Evolutionary conservation across 2,797 vertebrate species (phyloP).

Genomic region (Oceanodroma leucorhoa): DNA sequence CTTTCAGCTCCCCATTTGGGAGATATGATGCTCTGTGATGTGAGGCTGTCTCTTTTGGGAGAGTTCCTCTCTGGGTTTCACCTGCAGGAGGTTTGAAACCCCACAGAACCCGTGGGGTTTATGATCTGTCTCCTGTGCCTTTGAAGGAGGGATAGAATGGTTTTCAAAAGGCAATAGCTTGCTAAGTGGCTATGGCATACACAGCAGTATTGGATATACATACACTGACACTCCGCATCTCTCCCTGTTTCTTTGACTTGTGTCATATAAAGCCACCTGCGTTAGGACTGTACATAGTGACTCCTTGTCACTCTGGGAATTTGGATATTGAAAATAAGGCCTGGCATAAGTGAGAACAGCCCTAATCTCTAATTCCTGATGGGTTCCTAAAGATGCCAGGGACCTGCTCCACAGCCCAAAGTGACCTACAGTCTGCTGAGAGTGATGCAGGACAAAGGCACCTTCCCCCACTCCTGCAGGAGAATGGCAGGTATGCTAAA

Average conservation of each 20-base stretch:
- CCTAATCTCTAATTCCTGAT: neutral
- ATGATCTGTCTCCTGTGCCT: neutral
- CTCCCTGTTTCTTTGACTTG: neutral
- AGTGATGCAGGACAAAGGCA: neutral
- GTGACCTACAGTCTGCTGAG: neutral
- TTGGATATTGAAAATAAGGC: neutral
- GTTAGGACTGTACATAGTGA: neutral
- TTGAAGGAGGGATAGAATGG: neutral
- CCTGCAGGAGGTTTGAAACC: neutral
- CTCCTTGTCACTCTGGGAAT: neutral
- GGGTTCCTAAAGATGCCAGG: neutral
- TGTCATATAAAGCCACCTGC: neutral
- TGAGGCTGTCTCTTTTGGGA: neutral
- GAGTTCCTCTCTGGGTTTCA: neutral
- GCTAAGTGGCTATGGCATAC: neutral
- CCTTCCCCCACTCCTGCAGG: neutral
- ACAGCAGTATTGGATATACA: neutral
- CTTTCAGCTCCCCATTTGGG: neutral
- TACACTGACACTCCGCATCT: neutral
- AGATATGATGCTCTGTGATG: neutral
- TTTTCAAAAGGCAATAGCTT: neutral
- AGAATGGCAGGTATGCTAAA: neutral
- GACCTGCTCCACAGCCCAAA: neutral
- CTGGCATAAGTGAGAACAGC: neutral
- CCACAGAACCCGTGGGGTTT: neutral